These are phyloP conservation scores for Rhea pennata DNA, from an alignment of 2,113 vertebrate genomes.

Conservation along the genomic window DNA sequence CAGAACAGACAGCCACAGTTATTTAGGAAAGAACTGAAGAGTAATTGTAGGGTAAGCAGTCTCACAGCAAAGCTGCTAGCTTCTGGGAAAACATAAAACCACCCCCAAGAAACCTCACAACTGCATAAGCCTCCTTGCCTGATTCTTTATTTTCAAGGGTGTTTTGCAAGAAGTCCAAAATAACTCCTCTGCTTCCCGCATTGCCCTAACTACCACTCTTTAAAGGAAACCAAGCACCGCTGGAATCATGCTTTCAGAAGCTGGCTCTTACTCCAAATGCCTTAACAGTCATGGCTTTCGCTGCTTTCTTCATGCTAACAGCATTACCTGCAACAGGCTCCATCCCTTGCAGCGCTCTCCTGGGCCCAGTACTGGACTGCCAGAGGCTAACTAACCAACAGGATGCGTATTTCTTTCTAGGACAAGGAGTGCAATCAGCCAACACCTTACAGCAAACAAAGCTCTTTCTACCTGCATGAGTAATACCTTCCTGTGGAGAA, in stretches of 20 bases:
- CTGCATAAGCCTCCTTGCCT: background rate
- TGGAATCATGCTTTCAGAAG: rapidly evolving
- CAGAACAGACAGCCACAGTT: background rate
- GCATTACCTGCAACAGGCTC: background rate
- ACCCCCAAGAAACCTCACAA: background rate
- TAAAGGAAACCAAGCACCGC: background rate
- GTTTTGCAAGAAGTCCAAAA: background rate
- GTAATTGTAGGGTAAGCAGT: background rate
- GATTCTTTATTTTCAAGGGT: rapidly evolving
- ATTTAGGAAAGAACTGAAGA: background rate
- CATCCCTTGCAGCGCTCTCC: rapidly evolving
- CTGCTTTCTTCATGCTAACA: background rate
- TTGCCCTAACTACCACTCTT: background rate
- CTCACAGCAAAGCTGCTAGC: background rate
- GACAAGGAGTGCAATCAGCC: background rate
- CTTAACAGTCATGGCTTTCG: rapidly evolving
- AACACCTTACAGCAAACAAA: background rate
- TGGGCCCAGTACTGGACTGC: rapidly evolving
- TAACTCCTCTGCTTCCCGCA: background rate
- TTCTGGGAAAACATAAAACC: background rate
- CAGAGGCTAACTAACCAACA: background rate
- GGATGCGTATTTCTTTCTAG: background rate
- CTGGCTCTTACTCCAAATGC: background rate
- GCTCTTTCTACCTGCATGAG: background rate
- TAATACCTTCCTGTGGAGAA: background rate